Evolutionary conservation across 2,888 invertebrate species (phyloP), one percentile per base, ranked within the genome.

Genomic region (Pristionchus entomophagus): DNA sequence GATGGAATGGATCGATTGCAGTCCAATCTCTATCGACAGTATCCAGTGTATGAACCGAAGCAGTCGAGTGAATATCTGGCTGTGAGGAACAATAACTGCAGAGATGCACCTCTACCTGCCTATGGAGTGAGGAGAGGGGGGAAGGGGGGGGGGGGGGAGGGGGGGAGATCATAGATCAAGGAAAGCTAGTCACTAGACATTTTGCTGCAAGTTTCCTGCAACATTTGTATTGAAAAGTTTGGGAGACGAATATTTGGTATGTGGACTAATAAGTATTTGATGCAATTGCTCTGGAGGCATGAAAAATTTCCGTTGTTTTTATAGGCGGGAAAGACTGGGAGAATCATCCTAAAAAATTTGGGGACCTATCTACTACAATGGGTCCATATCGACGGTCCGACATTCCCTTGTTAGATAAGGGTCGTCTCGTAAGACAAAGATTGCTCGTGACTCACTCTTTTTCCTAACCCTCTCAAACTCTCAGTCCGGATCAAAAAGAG

Each of bases 1-100:
- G 69, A 19, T 8, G 5, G 56, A 38, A 69, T 38, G 19, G 32
- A 69, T 69, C 26, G n/a, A 45, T 86, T 85, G 59, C 84, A 89
- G 88, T 56, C 87, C 0, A 86, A 88, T 19, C 85, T 81, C 65
- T 89, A 90, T 82, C 88, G 89, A 32, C 87, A 89, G 65, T 93
- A 88, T 73, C 92, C 91, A 38, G 93, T 93, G 6, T 93, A 93
- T 87, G 90, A 89, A 49, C 93, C 93, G 22, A 93, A 93, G 84
- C 89, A 90, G 56, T 91, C 92, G 0, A 90, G 89, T 41, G 93
- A 93, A 87, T 93, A 92, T 86, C 91, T 89, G 73, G 88, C 91
- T 19, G 87, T 86, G 26, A 77, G 32, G 29, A 84, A 84, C 69
- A 86, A 87, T 45, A 77, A 83, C 22, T n/a, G 12, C 17, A 45